Evolutionary conservation across 1,140 invertebrate genomes (phyloP), one percentile per base, ranked within the genome.

Genomic region (Bombus confusus): DNA sequence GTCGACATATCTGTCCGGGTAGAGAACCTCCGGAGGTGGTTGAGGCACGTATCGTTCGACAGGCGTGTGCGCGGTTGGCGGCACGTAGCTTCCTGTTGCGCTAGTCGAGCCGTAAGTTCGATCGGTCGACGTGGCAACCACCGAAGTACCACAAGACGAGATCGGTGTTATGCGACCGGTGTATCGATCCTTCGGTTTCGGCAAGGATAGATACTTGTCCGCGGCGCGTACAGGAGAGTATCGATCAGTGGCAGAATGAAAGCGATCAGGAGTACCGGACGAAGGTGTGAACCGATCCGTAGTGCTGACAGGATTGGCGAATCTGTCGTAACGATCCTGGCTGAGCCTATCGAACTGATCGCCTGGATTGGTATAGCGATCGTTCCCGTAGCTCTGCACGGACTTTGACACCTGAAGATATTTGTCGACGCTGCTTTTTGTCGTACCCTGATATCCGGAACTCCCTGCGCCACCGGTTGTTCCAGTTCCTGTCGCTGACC

Each of bases 1-100:
- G 37, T 95, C 95, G 74, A 95, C 93, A 76, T 95, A 96, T 80
- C 95, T 92, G 5, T 95, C 94, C 8, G 94, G 93, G 34, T 95
- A 95, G 10, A 95, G 91, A 80, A 96, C 95, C 92, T 96, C 95
- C 73, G 96, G 96, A 12, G 96, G 96, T 66, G 96, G 96, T 85
- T 96, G 95, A 62, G 96, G 96, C 85, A 97, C 96, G 88, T 97
- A 96, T 86, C 96, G 95, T 93, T 97, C 96, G 71, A 97, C 96
- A 13, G 97, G 97, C 84, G 96, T 96, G 92, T 97, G 97, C 62
- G 96, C 96, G 76, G 96, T 96, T 8, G 96, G 96, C 3, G 96
- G 96, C 81, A 97, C 96, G 83, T 97, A 97, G 72, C 96, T 95
- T 25, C 88, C 86, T 74, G 89, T 91, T 1, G 81, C 77, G 12